Base-by-base conservation (phyloP, 2,888 invertebrate species). In the Mystacides longicornis region DNA sequence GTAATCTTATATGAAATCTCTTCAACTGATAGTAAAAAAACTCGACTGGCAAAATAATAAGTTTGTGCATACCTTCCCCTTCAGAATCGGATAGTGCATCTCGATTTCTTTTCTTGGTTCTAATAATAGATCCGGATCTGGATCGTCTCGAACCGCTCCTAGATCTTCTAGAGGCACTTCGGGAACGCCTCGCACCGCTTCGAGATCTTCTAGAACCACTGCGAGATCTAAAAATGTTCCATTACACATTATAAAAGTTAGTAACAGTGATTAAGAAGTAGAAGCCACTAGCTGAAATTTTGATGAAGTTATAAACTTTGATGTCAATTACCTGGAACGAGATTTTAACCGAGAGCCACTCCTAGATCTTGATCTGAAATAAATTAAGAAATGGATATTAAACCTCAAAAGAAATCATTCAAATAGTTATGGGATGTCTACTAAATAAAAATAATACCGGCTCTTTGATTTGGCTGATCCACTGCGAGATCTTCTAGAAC, bases 61-160 rank as follows among this genome's bases (percentile, higher is more conserved):
- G n/a, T n/a, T n/a, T n/a, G n/a, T n/a, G n/a, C 19, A 45, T 69
- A 62, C 66, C 72, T 64, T 78, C 78, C 65, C 77, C 78, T 57
- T 84, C 84, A 0, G 83, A 83, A 63, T 83, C 83, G 2, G 81
- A 81, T 23, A 79, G 65, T 49, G 78, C 67, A 54, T 69, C 66
- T 19, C 71, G 64, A 43, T 68, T 66, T 54, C 68, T 66, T 59
- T 68, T 69, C 60, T 71, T 71, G 53, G 70, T 69, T 49, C 54
- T 67, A 9, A 64, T 62, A 11, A 61, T 60, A 18, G 61, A 62
- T 9, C 60, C 60, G 5, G 58, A 59, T 49, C 63, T 60, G 14
- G 63, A 62, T 48, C 55, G 51, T 45, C 61, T 51, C 9, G 62
- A 63, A 11, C 62, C 57, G 7, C 64, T 63, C 18, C 60, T 49